Evolutionary conservation across 2,113 vertebrate genomes (phyloP).

Genomic region (Chroicocephalus ridibundus): DNA sequence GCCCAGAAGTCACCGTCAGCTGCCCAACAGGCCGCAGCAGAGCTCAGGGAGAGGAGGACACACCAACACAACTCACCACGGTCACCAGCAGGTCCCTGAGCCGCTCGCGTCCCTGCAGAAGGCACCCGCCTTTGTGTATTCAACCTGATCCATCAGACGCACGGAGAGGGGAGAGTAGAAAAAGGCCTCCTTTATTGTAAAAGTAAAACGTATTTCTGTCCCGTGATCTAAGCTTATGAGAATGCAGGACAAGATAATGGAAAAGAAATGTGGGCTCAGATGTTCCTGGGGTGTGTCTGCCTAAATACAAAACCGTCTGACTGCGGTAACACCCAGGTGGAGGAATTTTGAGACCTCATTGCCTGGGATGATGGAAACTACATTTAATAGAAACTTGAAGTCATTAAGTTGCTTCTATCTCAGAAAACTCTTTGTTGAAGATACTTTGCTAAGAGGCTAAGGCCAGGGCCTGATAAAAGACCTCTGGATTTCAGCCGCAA

Average conservation of each 20-base stretch:
- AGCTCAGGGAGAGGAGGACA: not conserved
- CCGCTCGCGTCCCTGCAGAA: not conserved
- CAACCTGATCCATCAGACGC: not conserved
- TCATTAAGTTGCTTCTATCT: not conserved
- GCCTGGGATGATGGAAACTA: not conserved
- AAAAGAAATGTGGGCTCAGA: not conserved
- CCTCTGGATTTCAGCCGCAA: not conserved
- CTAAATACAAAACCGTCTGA: not conserved
- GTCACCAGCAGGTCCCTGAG: not conserved
- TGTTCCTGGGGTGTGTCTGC: not conserved
- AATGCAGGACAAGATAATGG: not conserved
- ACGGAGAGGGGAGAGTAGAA: fast-evolving
- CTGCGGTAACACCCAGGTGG: not conserved
- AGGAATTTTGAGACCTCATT: not conserved
- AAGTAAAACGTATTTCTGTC: not conserved
- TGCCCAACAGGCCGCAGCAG: not conserved
- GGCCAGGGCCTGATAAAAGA: not conserved
- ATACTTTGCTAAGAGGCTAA: not conserved
- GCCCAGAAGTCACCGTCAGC: not conserved
- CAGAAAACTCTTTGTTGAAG: not conserved
- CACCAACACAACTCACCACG: not conserved
- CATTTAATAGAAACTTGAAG: not conserved
- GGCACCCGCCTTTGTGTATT: fast-evolving
- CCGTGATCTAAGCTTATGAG: not conserved
- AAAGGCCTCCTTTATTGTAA: not conserved